Conservation (phyloP, 2,113 vertebrate genomes). For the Malaclemys terrapin region DNA sequence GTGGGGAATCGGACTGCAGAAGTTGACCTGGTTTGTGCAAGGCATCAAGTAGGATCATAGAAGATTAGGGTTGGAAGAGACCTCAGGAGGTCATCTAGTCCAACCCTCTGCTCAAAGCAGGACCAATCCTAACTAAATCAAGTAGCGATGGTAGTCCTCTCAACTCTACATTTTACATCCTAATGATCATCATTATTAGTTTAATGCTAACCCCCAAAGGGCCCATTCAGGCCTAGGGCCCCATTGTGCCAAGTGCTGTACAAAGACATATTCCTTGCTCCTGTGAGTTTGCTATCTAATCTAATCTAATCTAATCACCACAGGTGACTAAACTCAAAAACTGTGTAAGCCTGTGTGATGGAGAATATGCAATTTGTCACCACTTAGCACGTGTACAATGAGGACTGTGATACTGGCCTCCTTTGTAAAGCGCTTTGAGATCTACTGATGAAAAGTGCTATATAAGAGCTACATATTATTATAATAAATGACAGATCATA, state of each 20-base stretch:
- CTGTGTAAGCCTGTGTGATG: neutral
- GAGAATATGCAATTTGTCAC: neutral
- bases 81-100: no score
- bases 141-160: neutral
- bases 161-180: neutral
- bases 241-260: neutral
- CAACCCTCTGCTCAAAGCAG: no score
- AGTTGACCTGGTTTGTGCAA: neutral
- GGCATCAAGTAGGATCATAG: neutral
- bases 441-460: neutral
- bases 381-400: neutral
- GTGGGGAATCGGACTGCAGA: neutral
- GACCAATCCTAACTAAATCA: neutral
- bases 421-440: neutral
- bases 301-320: neutral
- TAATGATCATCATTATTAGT: neutral
- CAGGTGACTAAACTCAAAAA: neutral
- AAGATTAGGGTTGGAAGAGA: no score
- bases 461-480: neutral
- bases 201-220: neutral
- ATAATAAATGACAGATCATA: neutral
- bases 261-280: neutral
- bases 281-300: neutral
- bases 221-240: neutral
- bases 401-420: neutral